Evolutionary conservation across 2,797 vertebrate genomes (phyloP).

Genomic region (Picus viridis): DNA sequence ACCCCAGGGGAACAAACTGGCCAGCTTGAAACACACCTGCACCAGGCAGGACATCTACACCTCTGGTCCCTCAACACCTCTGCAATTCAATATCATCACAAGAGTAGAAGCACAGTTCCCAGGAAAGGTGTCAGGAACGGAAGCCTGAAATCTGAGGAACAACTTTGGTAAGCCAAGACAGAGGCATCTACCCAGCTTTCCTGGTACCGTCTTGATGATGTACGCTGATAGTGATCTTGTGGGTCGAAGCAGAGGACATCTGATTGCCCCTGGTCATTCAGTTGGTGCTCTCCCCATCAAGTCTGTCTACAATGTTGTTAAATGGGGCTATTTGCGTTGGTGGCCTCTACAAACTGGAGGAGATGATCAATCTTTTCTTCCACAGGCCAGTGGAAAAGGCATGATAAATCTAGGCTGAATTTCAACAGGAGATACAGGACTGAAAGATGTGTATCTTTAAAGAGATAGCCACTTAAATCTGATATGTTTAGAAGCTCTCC

Average conservation of each 20-base stretch:
- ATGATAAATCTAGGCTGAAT: constrained; percentile 52
- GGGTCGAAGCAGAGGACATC: constrained; percentile 20
- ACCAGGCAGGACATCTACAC: neutral
- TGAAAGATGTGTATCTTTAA: constrained; percentile 28
- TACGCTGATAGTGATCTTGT: neutral
- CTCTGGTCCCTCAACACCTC: neutral
- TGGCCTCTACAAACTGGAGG: constrained; percentile 46
- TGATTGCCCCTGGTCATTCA: constrained; percentile 24
- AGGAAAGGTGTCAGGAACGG: neutral
- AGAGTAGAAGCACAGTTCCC: neutral
- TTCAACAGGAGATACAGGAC: neutral
- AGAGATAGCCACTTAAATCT: constrained; percentile 40
- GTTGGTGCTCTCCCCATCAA: neutral
- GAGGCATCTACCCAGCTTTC: neutral
- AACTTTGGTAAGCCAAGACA: neutral
- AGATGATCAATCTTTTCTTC: constrained; percentile 54
- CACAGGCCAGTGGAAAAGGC: constrained; percentile 34
- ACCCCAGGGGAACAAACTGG: neutral
- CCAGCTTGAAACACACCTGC: neutral
- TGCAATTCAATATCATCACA: neutral
- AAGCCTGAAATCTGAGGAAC: neutral
- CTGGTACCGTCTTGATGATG: constrained; percentile 4
- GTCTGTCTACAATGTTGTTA: constrained; percentile 40
- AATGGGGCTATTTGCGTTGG: constrained; percentile 39
- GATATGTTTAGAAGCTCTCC: constrained; percentile 41